Evolutionary conservation across 1,140 invertebrate genomes (phyloP), one percentile per base, ranked within the genome.

Genomic region (Ips typographus): DNA sequence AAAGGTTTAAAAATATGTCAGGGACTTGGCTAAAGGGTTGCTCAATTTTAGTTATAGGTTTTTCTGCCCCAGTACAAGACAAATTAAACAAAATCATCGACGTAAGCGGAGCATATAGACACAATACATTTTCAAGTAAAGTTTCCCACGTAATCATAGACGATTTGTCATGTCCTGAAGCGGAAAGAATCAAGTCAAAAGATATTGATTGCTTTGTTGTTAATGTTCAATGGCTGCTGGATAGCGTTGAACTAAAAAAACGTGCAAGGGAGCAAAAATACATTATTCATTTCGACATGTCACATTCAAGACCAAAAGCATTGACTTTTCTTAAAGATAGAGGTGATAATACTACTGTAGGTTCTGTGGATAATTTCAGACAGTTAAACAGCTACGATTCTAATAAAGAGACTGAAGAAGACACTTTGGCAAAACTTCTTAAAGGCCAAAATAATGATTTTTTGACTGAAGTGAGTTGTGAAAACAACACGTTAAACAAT

Each of bases 11-110:
- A 78, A 85, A 84, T 75, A 88, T 22, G 22, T 22, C 88, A 72
- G 93, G 92, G 44, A 81, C 85, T 53, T 94, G 94, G 77, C 85
- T 95, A 51, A 93, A 95, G 81, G 92, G 92, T 57, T 94, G 91
- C 79, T 90, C 89, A 79, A 89, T 91, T 58, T 90, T 87, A 74
- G 74, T 90, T 40, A 82, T 83, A 75, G 92, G 92, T 51, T 92
- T 93, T 75, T 80, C 78, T 4, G 43, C 78, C 0, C 81, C 81
- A 55, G 83, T 88, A 66, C 82, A 88, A 39, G 93, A 95, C 72
- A 94, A 94, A 79, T 77, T 94, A 1, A 85, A 88, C 49, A 89
- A 88, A 72, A 86, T 94, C 36, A 82, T 96, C 2, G 94, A 94
- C 73, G 84, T 87, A 8, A 89, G 90, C 38, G 92, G 94, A 47